Base-by-base conservation (phyloP, 2,888 invertebrate genomes). In the Agonopterix subpropinquella region DNA sequence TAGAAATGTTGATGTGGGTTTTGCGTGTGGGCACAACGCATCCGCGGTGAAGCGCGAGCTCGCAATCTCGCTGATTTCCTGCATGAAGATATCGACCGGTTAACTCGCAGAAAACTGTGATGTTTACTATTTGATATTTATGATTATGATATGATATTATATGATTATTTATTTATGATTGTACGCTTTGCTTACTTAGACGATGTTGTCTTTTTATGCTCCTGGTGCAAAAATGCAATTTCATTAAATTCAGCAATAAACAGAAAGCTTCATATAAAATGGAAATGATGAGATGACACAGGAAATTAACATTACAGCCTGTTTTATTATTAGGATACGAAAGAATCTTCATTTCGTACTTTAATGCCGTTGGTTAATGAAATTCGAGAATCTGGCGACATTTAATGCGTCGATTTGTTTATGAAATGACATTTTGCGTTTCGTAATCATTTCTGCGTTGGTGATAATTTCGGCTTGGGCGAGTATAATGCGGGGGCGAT, bases 401-500 rank as follows among this genome's bases (percentile, higher is more conserved):
- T 37, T 43, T 48, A 44, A 49, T 49, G 41, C 13, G 58, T 59
- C 39, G 39, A 39, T 39, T 72, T 71, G 70, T 70, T 76, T 75
- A 74, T 76, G 72, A 73, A 70, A 74, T 72, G 70, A 58, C 65
- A 69, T 54, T 63, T 69, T 70, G 65, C 58, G 59, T 73, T 72
- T 71, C 57, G 65, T 61, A 70, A 73, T 67, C 66, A 59, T 61
- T 69, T 71, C 39, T 53, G 52, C 53, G 58, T 46, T 77, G 65
- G 70, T 66, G 71, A 72, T 78, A 80, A 77, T 76, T 75, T 47
- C 10, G 15, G 28, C n/a, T 41, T 43, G 43, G 68, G 67, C 67
- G 39, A 39, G 39, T 11, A 73, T n/a, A 77, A 67, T 77, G 78
- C 77, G 80, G 77, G 79, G 80, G 80, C 84, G 85, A 80, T 76